A percentile compares a stretch with the other conserved stretches of the same genome.
These are phyloP conservation scores for Habropoda laboriosa DNA, from an alignment of 1,140 invertebrate genomes.

Conservation along the genomic window DNA sequence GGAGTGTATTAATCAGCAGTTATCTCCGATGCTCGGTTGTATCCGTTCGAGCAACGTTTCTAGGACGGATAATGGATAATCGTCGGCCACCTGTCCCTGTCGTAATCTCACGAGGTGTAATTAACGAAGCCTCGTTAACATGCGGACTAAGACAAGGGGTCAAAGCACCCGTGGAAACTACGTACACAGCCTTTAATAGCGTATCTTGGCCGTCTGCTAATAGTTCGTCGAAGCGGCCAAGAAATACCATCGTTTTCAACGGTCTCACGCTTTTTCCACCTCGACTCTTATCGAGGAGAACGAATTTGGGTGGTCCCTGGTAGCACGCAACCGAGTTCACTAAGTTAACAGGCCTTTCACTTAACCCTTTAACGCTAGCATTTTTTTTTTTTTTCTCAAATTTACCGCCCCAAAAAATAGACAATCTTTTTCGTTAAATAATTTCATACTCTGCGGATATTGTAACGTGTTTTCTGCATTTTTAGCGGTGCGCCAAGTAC, in stretches of 20 bases:
- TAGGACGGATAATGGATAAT: constrained; percentile 65
- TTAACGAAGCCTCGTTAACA: constrained; percentile 69
- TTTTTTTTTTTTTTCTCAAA: no score
- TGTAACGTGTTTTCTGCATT: no score
- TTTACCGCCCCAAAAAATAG: no score
- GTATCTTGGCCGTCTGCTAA: neutral
- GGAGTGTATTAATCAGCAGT: constrained; percentile 65
- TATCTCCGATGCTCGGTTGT: constrained; percentile 53
- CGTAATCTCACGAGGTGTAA: constrained; percentile 69
- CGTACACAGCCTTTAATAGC: constrained; percentile 36
- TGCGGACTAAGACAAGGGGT: constrained; percentile 53
- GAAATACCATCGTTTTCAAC: neutral
- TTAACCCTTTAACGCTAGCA: no score
- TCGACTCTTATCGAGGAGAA: neutral
- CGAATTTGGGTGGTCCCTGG: neutral
- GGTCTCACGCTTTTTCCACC: constrained; percentile 7
- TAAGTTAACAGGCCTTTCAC: no score
- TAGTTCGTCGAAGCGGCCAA: constrained; percentile 12
- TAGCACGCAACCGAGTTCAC: neutral
- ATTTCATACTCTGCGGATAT: no score
- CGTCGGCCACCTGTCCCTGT: constrained; percentile 69
- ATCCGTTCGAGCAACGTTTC: constrained; percentile 53
- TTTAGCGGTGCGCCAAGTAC: no score
- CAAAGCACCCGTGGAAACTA: constrained; percentile 62
- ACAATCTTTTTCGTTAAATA: no score